Evolutionary conservation across 2,113 vertebrate species (phyloP).

Genomic region (Elephas maximus): DNA sequence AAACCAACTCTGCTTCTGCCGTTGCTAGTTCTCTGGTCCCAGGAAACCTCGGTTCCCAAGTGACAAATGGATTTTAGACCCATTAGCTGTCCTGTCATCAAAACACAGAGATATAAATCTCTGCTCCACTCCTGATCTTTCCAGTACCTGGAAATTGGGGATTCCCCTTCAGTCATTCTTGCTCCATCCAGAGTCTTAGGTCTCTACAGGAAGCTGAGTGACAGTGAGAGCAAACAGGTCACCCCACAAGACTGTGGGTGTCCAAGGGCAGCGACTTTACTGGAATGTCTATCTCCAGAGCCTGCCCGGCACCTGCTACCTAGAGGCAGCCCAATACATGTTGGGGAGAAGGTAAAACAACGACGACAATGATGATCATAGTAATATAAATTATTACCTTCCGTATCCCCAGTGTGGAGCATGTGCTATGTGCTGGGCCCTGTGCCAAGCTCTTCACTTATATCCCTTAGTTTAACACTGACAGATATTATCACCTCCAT

Average conservation of each 20-base stretch:
- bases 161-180: background rate
- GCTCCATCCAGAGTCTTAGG: background rate
- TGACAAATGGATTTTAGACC: constrained; percentile 10
- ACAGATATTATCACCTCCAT: background rate
- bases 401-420: accelerated
- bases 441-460: background rate
- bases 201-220: background rate
- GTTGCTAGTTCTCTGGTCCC: constrained; percentile 65
- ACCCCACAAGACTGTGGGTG: background rate
- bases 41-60: constrained; percentile 57
- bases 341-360: background rate
- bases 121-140: background rate
- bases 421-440: accelerated
- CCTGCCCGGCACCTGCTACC: background rate
- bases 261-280: background rate
- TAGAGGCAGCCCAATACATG: background rate
- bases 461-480: background rate
- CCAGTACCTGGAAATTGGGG: background rate
- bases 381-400: accelerated
- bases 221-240: background rate
- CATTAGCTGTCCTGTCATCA: background rate
- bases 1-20: background rate
- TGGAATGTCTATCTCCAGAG: background rate
- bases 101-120: background rate
- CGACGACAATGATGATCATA: accelerated